Base-by-base conservation (phyloP, 2,113 vertebrate species). In the Triplophysa tibetana region DNA sequence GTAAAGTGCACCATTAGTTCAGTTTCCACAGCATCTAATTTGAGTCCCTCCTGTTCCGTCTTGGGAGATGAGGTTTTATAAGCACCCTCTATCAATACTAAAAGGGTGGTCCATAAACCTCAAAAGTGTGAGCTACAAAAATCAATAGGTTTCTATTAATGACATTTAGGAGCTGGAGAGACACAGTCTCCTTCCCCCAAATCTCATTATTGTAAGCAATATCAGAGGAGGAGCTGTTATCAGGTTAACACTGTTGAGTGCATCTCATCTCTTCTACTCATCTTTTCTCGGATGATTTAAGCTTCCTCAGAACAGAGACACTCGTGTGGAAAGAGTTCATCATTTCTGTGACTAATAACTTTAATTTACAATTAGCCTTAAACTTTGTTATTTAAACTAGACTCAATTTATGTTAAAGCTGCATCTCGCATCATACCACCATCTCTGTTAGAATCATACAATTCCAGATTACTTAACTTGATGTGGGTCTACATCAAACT, bases 181-280 rank as follows among this genome's bases (percentile, higher is more conserved):
- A 89, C 85, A 85, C 86, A 84, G 81, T 89, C 85, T 83, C 82
- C 86, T 88, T 87, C 66, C 80, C 82, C 81, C 78, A 83, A 92
- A 93, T 91, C 91, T 90, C 80, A 75, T 93, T 93, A 92, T 69
- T 54, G 85, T 81, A 89, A 84, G 78, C 77, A 88, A 67, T 89
- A 89, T 91, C 81, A 84, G 86, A 86, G 89, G 83, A 91, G 89
- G 88, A 91, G 87, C 81, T 69, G 10, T 91, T 84, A 93, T 92
- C 81, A 2, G 79, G 90, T 91, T 92, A 91, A 75, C 74, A 80
- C 76, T 62, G 33, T 61, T 52, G 72, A 81, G 82, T 77, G 54
- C 75, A 74, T 85, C 75, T 80, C 62, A 75, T 80, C 33, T 38
- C 33, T 38, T 78, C 48, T 45, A 50, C 1, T 63, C 82, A 85